Evolutionary conservation across 2,113 vertebrate genomes (phyloP).

Genomic region (Bettongia penicillata): DNA sequence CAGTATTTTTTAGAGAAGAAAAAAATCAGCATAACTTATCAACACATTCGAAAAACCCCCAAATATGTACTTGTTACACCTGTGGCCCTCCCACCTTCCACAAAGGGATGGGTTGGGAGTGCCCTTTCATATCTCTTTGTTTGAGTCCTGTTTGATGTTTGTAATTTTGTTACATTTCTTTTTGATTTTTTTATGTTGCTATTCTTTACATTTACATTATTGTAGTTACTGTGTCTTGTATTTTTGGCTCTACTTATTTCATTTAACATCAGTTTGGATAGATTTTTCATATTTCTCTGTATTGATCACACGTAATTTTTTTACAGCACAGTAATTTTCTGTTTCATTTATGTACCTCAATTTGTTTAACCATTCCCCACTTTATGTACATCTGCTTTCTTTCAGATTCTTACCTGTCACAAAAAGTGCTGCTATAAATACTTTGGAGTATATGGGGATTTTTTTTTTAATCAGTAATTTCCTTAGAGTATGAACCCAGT

Average conservation of each 20-base stretch:
- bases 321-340: neutral
- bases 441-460: neutral
- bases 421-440: neutral
- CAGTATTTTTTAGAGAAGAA: neutral
- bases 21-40: neutral
- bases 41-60: neutral
- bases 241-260: neutral
- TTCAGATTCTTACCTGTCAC: neutral
- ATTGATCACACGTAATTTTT: neutral
- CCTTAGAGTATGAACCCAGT: neutral
- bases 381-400: neutral
- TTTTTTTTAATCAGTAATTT: neutral
- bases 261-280: neutral
- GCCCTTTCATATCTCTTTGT: neutral
- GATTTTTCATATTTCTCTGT: neutral
- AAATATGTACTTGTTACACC: neutral
- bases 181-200: neutral
- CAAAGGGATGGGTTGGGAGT: neutral
- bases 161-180: neutral
- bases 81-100: neutral
- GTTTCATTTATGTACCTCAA: neutral
- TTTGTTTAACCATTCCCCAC: neutral
- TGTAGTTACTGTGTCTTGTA: neutral
- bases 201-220: neutral
- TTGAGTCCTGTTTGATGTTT: neutral